These are phyloP conservation scores for Euclidia mi DNA, from an alignment of 2,888 invertebrate species.

Conservation along the genomic window DNA sequence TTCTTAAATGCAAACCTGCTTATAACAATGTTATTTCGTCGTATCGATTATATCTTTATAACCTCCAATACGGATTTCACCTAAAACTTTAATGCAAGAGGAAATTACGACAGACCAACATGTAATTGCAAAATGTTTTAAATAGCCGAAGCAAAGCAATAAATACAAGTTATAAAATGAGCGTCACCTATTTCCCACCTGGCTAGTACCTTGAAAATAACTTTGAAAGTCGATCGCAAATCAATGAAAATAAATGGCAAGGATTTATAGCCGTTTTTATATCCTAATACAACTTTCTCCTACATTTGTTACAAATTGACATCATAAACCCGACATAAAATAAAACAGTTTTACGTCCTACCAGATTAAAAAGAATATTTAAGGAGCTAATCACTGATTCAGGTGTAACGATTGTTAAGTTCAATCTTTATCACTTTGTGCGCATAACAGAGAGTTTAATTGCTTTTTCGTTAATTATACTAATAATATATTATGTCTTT, in stretches of 20 bases:
- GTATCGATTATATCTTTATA: too few species aligned
- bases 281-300: constrained; percentile 69
- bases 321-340: constrained; percentile 68
- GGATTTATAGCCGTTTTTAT: constrained; percentile 72
- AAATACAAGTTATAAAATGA: constrained; percentile 46
- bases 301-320: constrained; percentile 72
- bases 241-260: constrained; percentile 68
- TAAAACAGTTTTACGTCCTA: constrained; percentile 48
- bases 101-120: background rate
- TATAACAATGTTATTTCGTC: too few species aligned
- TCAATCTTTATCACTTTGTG: background rate
- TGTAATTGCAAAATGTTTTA: constrained; percentile 17
- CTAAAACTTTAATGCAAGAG: too few species aligned
- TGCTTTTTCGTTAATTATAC: too few species aligned
- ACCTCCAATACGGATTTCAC: too few species aligned
- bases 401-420: constrained; percentile 12
- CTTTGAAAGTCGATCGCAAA: constrained; percentile 68
- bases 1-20: too few species aligned
- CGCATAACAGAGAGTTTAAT: too few species aligned
- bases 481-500: too few species aligned
- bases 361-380: constrained; percentile 42
- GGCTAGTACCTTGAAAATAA: constrained; percentile 61
- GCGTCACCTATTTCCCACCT: constrained; percentile 44
- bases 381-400: constrained; percentile 24
- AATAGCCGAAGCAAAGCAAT: constrained; percentile 18